A percentile compares a stretch with the other conserved stretches of the same genome.
Evolutionary conservation across 2,113 vertebrate genomes (phyloP).

Genomic region (Paradoxurus hermaphroditus): DNA sequence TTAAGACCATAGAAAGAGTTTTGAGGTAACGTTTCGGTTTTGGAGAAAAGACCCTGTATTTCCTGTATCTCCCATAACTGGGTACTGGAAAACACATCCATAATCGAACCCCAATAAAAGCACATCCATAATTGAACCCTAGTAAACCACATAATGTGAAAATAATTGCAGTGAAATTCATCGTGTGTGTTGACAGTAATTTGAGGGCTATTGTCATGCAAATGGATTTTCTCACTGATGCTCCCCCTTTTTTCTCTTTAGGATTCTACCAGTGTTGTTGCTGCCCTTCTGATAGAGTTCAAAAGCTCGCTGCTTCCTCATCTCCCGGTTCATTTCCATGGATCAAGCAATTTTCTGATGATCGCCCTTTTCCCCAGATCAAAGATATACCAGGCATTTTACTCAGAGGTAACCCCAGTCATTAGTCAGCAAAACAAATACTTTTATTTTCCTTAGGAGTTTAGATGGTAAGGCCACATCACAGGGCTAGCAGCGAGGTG

Average conservation of each 20-base stretch:
- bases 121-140: not conserved
- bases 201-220: not conserved
- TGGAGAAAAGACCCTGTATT: not conserved
- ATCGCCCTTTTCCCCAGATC: slow-evolving; percentile 91
- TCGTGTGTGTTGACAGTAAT: not conserved
- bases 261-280: slow-evolving; percentile 88
- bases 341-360: slow-evolving; percentile 85
- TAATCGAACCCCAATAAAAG: not conserved
- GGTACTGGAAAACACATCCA: not conserved
- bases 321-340: slow-evolving; percentile 90
- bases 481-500: not conserved
- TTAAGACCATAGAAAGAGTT: slow-evolving; percentile 19
- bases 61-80: not conserved
- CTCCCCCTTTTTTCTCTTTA: slow-evolving; percentile 68
- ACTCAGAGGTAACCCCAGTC: slow-evolving; percentile 87
- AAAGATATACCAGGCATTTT: slow-evolving; percentile 92
- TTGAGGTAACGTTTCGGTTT: slow-evolving; percentile 12
- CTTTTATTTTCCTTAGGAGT: not conserved
- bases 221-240: not conserved
- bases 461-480: not conserved
- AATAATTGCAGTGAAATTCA: not conserved
- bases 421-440: slow-evolving; percentile 7
- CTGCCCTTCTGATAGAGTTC: slow-evolving; percentile 90
- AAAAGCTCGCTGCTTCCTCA: slow-evolving; percentile 88
- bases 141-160: not conserved